Evolutionary conservation across 2,888 invertebrate genomes (phyloP), one percentile per base, ranked within the genome.

Genomic region (Polia nebulosa): DNA sequence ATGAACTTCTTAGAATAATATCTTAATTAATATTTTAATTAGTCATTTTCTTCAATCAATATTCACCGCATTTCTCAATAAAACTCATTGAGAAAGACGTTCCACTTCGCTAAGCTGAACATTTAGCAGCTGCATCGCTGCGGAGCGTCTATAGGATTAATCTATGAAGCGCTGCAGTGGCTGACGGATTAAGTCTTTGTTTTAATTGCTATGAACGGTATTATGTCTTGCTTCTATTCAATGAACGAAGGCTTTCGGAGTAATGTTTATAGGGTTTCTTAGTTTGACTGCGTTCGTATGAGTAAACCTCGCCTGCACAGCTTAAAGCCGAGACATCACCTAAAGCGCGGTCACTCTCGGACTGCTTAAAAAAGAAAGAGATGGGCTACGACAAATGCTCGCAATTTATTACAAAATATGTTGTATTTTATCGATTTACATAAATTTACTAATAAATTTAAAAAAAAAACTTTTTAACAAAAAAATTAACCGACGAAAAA

Each of bases 91-190:
- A 49, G 29, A 9, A 45, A 68, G 77, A 76, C 44, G 49, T n/a
- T 41, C n/a, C 57, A 41, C 53, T 49, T 39, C 34, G 39, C 51
- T 70, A 60, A 76, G 56, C 57, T 49, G n/a, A 41, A 61, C 68
- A 60, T 56, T 64, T 58, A 81, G 72, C 61, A 34, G 78, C 65
- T 78, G 78, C 78, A 78, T 27, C 60, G 66, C 66, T 53, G 45
- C 22, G 22, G 27, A 49, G 51, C 78, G 27, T 78, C 61, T 60
- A 60, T 39, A 49, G 62, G 52, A 78, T 78, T 78, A 81, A 81
- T 66, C 29, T 78, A 78, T 78, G 72, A 66, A 72, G 56, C n/a
- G 65, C 72, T 78, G 82, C 78, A 78, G 78, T 45, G 22, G 41
- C 49, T 72, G 78, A 29, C 3, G 56, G 73, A 66, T 66, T 72